Evolutionary conservation across 1,140 invertebrate species (phyloP), one percentile per base, ranked within the genome.

Genomic region (Solen grandis): DNA sequence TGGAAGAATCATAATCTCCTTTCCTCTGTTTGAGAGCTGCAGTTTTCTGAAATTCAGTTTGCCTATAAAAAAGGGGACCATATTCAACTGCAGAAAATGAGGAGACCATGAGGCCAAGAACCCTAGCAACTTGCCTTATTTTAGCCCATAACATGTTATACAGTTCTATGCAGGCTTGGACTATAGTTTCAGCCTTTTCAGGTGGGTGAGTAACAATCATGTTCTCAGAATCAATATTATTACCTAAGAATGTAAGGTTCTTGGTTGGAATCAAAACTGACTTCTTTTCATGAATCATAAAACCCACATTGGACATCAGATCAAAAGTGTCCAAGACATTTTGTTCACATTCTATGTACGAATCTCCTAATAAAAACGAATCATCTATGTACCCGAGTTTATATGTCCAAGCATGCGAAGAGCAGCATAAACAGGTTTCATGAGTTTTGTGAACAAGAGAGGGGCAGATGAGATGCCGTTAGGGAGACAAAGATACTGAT

Each of bases 371-470:
- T 31, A 65, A 31, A 5, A 65, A 33, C 8, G n/a, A 16, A 22
- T 65, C 25, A 65, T 65, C 62, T 27, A 65, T 65, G 22, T 29
- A 65, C 62, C 62, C 35, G 62, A 33, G 35, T 35, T 65, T 35
- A 33, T 8, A 33, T 8, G 22, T 13, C 62, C 62, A 5, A 5
- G 4, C 5, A 14, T 33, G 27, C 62, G 5, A 16, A 65, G 31
- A 27, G n/a, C 16, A 33, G 62, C 62, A 65, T 65, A 65, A 14
- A 65, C 31, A 29, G 62, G 62, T 65, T 65, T 65, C 62, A 65
- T 65, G 22, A 65, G 62, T 22, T 65, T 65, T 65, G 62, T 65
- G 33, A 35, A 69, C 14, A 65, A 8, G 27, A 22, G 27, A 27
- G 62, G 62, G 14, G 14, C 62, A 27, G 10, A 14, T 5, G 10